Base-by-base conservation (phyloP, 2,797 vertebrate species). In the Gallirallus australis region DNA sequence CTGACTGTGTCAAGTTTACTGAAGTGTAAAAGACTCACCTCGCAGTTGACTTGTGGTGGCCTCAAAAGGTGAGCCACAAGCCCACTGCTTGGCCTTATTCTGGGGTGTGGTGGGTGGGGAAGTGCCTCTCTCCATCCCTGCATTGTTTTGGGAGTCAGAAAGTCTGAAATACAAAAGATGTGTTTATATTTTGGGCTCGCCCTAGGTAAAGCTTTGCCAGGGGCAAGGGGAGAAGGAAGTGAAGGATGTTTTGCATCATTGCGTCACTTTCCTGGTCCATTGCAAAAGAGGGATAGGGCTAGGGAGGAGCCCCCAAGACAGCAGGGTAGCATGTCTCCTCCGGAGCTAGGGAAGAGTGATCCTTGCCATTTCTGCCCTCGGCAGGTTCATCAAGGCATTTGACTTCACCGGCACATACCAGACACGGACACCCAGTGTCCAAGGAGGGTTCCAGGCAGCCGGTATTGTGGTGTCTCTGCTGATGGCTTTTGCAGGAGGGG, bases 371-470 rank as follows among this genome's bases (percentile, higher is more conserved):
- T 82, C 71, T 54, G 56, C 52, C 91, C 82, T 75, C 1, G 42
- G 9, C 94, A 99, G 99, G 97, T 94, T 99, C 79, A 80, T 93
- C 54, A 94, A 82, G 48, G 96, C 97, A 0, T 99, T 99, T 93
- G 97, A 95, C 89, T 98, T 99, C 90, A 75, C 93, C 4, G 98
- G 96, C 1, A 1, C 3, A 0, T 99, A 97, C 70, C 54, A 3
- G 16, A 4, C 37, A 0, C 97, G 98, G 96, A 88, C 95, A 1
- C 30, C 97, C 9, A 95, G 85, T 11, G 95, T 89, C 0, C 99
- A 99, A 96, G 99, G 99, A 30, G 98, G 98, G 14, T 99, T 94
- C 97, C 99, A 99, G 98, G 98, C 99, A 0, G 99, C 99, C 0
- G 99, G 98, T 17, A 97, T 99, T 4, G 98, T 98, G 50, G 98